Evolutionary conservation across 1,140 invertebrate species (phyloP).

Genomic region (Helicoverpa armigera): DNA sequence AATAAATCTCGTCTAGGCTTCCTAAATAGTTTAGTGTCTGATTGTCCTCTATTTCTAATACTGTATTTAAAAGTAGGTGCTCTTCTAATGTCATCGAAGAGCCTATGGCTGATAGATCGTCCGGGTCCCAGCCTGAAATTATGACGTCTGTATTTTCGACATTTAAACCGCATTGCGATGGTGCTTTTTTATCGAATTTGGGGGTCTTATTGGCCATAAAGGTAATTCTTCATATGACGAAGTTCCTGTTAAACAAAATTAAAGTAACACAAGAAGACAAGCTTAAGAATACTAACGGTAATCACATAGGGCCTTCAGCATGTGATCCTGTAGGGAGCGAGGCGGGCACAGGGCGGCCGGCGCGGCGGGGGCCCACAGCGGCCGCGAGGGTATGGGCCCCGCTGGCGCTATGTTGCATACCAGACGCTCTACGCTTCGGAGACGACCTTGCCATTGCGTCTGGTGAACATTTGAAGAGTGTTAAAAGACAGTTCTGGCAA

Average conservation of each 20-base stretch:
- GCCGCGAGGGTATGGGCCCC: slow-evolving; percentile 58
- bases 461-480: slow-evolving; percentile 21
- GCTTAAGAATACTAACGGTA: slow-evolving; percentile 61
- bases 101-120: slow-evolving; percentile 59
- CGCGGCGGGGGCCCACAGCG: slow-evolving; percentile 63
- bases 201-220: too few species aligned
- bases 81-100: slow-evolving; percentile 64
- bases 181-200: too few species aligned
- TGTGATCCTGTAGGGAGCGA: slow-evolving; percentile 57
- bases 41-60: slow-evolving; percentile 75
- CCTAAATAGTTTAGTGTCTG: slow-evolving; percentile 63
- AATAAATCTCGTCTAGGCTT: slow-evolving; percentile 73
- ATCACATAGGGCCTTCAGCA: slow-evolving; percentile 61
- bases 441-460: slow-evolving; percentile 61
- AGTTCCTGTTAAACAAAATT: not conserved
- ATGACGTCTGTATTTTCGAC: not conserved
- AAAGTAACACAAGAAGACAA: not conserved
- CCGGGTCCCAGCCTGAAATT: slow-evolving; percentile 68
- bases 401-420: slow-evolving; percentile 80
- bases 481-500: too few species aligned
- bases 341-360: slow-evolving; percentile 66
- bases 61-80: slow-evolving; percentile 67
- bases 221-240: too few species aligned
- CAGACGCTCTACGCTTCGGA: slow-evolving; percentile 71
- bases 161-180: too few species aligned